A percentile compares a stretch with the other conserved stretches of the same genome.
Conservation (phyloP, 1,140 invertebrate genomes). For the Panonychus citri region DNA sequence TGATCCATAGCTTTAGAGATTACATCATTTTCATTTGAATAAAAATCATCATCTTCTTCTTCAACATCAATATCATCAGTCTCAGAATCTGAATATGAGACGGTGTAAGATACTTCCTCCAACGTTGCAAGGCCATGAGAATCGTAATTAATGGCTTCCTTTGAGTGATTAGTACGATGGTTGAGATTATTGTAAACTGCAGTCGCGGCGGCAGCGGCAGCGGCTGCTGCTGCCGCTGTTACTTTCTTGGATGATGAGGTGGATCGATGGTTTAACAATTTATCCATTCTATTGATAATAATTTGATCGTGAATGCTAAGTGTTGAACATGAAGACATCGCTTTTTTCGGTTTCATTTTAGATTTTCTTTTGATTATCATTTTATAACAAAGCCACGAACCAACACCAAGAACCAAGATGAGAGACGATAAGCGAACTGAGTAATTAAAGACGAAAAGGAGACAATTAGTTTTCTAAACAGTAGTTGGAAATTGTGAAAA, state of each 20-base stretch:
- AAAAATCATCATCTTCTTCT: not conserved
- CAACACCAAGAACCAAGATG: constrained; percentile 20
- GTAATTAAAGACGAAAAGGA: not conserved
- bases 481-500: not conserved
- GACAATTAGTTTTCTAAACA: no score
- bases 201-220: not conserved
- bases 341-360: not conserved
- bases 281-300: not conserved
- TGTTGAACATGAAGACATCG: not conserved
- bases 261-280: not conserved
- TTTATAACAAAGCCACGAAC: constrained; percentile 20
- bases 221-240: no score
- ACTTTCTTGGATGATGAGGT: no score
- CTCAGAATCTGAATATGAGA: not conserved
- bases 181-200: not conserved
- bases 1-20: not conserved
- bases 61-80: no score
- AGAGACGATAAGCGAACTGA: constrained; percentile 19
- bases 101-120: not conserved
- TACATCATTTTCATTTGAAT: not conserved
- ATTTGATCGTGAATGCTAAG: not conserved
- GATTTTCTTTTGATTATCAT: constrained; percentile 6
- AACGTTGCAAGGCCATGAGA: not conserved
- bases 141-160: not conserved
- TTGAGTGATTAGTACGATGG: not conserved